Base-by-base conservation (phyloP, 2,888 invertebrate genomes). In the Amorpha juglandis region DNA sequence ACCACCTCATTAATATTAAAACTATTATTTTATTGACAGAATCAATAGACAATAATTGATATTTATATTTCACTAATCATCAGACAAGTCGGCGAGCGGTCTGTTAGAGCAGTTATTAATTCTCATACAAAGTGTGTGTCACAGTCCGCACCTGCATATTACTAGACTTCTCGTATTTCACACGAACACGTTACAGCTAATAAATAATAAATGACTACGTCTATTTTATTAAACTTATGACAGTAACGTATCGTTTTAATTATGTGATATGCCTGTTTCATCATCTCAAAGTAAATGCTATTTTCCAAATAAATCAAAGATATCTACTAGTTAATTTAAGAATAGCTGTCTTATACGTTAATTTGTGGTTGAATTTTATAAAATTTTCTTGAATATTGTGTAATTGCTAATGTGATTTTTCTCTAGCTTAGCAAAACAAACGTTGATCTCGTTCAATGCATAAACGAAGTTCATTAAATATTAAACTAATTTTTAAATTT, bases 381-480 rank as follows among this genome's bases (percentile, higher is more conserved):
- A 27, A n/a, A n/a, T n/a, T 27, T 27, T 27, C 27, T 27, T 27
- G 27, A 27, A 27, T 4, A 27, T 27, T 27, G 27, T 27, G 27
- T 3, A 27, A 27, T 27, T 3, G 27, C 2, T 27, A 27, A 27
- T 38, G 7, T 38, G 9, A 38, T 7, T 38, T 38, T 9, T 9
- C 38, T 38, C 14, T 16, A 50, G 1, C 19, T 19, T 16, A 55
- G 58, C 45, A 64, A 64, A 69, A 63, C 64, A 58, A 67, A 66
- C 67, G 66, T 71, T 72, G 68, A 72, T 58, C 67, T 70, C 71
- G 76, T 75, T 67, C 67, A 74, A 75, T 75, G 79, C 81, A 80
- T 76, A 78, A 82, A 83, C 74, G 63, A 75, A 76, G 79, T 81
- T 80, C 77, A 82, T 80, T 79, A 81, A 69, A 68, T 64, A 70